These are phyloP conservation scores for Wiebesia pumilae DNA, from an alignment of 1,140 invertebrate genomes.

Conservation along the genomic window DNA sequence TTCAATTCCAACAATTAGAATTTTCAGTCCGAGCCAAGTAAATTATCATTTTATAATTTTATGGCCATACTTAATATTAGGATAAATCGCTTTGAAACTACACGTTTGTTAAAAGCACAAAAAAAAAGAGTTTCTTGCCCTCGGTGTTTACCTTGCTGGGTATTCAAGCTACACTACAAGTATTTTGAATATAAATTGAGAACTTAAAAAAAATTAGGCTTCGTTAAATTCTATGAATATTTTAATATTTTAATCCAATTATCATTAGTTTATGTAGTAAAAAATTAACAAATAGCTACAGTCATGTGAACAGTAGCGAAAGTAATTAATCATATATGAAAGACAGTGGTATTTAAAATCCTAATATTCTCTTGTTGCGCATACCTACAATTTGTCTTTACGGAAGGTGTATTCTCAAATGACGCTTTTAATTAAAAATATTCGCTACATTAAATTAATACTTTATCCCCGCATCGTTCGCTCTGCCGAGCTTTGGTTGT, in stretches of 20 bases:
- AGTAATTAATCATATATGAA: not conserved
- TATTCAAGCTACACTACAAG: not conserved
- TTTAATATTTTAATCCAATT: not conserved
- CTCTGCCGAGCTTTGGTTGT: not conserved
- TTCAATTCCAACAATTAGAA: not conserved
- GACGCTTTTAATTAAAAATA: not conserved
- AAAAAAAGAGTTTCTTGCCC: not conserved
- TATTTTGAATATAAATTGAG: slow-evolving; percentile 13
- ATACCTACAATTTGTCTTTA: not conserved
- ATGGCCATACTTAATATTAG: not conserved
- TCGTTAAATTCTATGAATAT: not conserved
- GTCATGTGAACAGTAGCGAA: not conserved
- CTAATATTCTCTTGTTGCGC: not conserved
- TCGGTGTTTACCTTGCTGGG: not conserved
- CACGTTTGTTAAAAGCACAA: not conserved
- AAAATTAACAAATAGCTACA: not conserved
- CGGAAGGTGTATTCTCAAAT: not conserved
- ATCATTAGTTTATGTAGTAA: not conserved
- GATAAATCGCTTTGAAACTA: not conserved
- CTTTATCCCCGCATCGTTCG: not conserved
- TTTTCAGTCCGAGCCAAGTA: not conserved
- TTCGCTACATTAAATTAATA: not conserved
- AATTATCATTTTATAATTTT: not conserved
- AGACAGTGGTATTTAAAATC: not conserved
- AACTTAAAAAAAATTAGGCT: not conserved